A percentile compares a stretch with the other conserved stretches of the same genome.
Conservation (phyloP, 1,140 invertebrate species). For the Bombyx mandarina region DNA sequence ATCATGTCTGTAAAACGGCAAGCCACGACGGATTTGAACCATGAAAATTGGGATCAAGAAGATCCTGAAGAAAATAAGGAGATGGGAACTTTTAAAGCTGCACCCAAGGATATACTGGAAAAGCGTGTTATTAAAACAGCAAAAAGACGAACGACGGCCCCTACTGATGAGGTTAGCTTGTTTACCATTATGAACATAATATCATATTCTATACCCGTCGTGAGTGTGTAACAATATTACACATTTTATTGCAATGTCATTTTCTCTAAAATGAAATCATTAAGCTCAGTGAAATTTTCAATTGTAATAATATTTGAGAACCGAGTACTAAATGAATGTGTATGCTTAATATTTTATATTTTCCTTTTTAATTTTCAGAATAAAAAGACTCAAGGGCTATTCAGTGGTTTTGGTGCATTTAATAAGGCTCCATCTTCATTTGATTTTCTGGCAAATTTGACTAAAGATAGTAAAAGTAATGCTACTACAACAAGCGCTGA, state of each 20-base stretch:
- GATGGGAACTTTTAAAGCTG: conserved; percentile 79
- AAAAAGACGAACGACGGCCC: conserved; percentile 72
- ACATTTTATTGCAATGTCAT: no score
- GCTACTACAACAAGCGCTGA: conserved; percentile 26
- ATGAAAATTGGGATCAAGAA: conserved; percentile 92
- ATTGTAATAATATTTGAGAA: no score
- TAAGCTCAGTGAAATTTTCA: no score
- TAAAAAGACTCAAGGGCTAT: conserved; percentile 45
- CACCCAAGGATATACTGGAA: conserved; percentile 79
- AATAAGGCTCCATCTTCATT: conserved; percentile 70
- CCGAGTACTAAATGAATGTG: no score
- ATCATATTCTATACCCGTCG: no score
- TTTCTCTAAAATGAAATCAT: no score
- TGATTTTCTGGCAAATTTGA: conserved; percentile 73
- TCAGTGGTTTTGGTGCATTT: conserved; percentile 77
- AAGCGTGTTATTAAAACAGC: conserved; percentile 85
- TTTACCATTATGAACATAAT: no score
- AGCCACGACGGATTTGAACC: conserved; percentile 84
- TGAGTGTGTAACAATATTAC: no score
- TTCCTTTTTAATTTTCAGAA: not conserved
- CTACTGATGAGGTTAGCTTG: conserved; percentile 34
- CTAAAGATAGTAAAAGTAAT: conserved; percentile 46
- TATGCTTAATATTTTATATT: conserved; percentile 3
- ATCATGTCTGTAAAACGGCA: conserved; percentile 83
- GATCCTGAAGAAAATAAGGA: conserved; percentile 81